A percentile compares a stretch with the other conserved stretches of the same genome.
phyloP scores from a whole-genome alignment of 1,140 invertebrate genomes.

The Trachelipus rathkii region DNA sequence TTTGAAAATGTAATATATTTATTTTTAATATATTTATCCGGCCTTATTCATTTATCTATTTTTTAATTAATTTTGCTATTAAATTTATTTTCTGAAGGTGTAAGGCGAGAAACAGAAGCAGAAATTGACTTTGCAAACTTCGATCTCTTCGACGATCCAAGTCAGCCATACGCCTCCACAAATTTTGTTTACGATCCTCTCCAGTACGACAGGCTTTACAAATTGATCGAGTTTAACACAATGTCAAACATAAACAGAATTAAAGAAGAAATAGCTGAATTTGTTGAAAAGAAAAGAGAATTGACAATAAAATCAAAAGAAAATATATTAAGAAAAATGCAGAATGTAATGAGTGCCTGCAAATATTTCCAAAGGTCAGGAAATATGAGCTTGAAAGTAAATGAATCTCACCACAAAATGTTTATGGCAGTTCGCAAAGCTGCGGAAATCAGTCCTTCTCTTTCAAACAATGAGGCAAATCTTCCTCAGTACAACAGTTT shows the following conservation, averaged over 20 bases:
- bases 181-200: slow-evolving; percentile 53
- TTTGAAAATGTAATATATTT: too few relatives aligned
- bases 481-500: too few relatives aligned
- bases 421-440: neutral
- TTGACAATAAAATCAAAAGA: neutral
- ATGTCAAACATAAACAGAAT: slow-evolving; percentile 51
- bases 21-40: neutral
- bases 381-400: neutral
- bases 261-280: slow-evolving; percentile 46
- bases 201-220: slow-evolving; percentile 51
- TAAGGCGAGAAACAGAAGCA: slow-evolving; percentile 51
- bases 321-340: neutral
- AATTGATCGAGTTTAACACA: slow-evolving; percentile 55
- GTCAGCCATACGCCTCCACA: slow-evolving; percentile 53
- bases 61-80: slow-evolving; percentile 23
- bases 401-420: neutral
- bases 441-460: neutral
- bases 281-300: slow-evolving; percentile 28
- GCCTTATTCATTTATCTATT: neutral
- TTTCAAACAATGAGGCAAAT: too few relatives aligned
- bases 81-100: slow-evolving; percentile 42
- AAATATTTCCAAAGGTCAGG: neutral
- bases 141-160: slow-evolving; percentile 53
- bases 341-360: neutral
- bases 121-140: slow-evolving; percentile 54